These are phyloP conservation scores for Ligdia adustata DNA, from an alignment of 2,888 invertebrate species.

Conservation along the genomic window DNA sequence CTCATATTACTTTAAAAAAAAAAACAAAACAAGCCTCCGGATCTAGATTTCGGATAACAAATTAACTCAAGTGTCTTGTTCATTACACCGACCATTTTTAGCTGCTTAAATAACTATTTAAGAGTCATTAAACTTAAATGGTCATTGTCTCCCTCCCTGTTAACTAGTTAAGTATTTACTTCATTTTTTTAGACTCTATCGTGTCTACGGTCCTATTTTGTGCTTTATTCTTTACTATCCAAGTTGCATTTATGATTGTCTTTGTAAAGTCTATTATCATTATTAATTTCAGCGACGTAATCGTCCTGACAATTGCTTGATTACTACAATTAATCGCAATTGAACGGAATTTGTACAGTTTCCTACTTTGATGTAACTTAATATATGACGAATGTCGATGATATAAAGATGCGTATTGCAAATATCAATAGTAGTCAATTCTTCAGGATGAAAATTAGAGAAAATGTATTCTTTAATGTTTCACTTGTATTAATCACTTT, in stretches of 20 bases:
- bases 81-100: slow-evolving; percentile 14
- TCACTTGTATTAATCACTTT: no score
- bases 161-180: slow-evolving; percentile 59
- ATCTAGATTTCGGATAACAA: slow-evolving; percentile 22
- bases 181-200: slow-evolving; percentile 46
- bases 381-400: slow-evolving; percentile 36
- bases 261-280: slow-evolving; percentile 53
- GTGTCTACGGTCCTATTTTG: slow-evolving; percentile 31
- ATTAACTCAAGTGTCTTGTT: slow-evolving; percentile 9
- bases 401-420: no score
- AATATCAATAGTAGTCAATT: slow-evolving; percentile 9
- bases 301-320: slow-evolving; percentile 75
- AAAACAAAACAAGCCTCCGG: slow-evolving; percentile 9
- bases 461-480: no score
- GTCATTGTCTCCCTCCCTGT: slow-evolving; percentile 60
- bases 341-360: slow-evolving; percentile 73
- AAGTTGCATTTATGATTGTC: slow-evolving; percentile 41
- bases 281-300: slow-evolving; percentile 75
- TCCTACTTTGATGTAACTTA: slow-evolving; percentile 58
- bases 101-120: slow-evolving; percentile 50
- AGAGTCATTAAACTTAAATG: slow-evolving; percentile 60
- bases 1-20: slow-evolving; percentile 2
- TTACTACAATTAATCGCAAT: slow-evolving; percentile 82
- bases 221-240: slow-evolving; percentile 40
- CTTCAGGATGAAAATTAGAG: no score